phyloP scores from a whole-genome alignment of 2,797 vertebrate species.

The Psittacula echo region DNA sequence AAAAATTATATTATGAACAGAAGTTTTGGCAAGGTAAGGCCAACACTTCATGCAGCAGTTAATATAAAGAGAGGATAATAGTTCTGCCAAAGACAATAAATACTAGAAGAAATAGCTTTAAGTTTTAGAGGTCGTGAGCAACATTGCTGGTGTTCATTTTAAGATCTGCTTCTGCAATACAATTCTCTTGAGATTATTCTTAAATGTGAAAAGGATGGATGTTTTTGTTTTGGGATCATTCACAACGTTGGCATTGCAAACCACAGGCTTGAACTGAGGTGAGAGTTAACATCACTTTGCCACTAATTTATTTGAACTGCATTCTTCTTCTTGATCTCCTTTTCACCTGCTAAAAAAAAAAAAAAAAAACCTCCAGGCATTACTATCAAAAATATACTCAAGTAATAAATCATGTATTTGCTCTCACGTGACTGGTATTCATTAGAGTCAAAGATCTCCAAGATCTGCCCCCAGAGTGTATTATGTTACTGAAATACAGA shows the following conservation, averaged over 20 bases:
- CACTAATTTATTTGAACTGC: constrained; percentile 30
- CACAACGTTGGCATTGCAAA: constrained; percentile 9
- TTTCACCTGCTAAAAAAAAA: constrained; percentile 2
- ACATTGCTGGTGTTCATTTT: constrained; percentile 46
- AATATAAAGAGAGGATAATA: constrained; percentile 49
- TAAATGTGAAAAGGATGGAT: constrained; percentile 42
- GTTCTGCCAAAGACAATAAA: constrained; percentile 66
- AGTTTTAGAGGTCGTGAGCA: constrained; percentile 43
- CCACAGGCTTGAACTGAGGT: constrained; percentile 26
- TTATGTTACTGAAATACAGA: constrained; percentile 71
- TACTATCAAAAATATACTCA: constrained; percentile 45
- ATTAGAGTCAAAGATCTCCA: constrained; percentile 55
- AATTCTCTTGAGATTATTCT: constrained; percentile 26
- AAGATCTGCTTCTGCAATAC: constrained; percentile 29
- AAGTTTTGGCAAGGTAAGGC: constrained; percentile 59
- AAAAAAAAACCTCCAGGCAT: constrained; percentile 1
- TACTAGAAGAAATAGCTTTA: constrained; percentile 55
- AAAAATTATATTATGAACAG: constrained; percentile 53
- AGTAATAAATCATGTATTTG: constrained; percentile 71
- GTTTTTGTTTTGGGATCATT: constrained; percentile 47
- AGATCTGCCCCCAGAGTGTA: constrained; percentile 64
- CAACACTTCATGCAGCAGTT: constrained; percentile 46
- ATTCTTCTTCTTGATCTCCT: constrained; percentile 16
- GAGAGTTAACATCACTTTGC: constrained; percentile 42
- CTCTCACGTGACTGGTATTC: constrained; percentile 59